phyloP scores from a whole-genome alignment of 92 coral and sea anemone genomes.

The Epizoanthus rinbou region DNA sequence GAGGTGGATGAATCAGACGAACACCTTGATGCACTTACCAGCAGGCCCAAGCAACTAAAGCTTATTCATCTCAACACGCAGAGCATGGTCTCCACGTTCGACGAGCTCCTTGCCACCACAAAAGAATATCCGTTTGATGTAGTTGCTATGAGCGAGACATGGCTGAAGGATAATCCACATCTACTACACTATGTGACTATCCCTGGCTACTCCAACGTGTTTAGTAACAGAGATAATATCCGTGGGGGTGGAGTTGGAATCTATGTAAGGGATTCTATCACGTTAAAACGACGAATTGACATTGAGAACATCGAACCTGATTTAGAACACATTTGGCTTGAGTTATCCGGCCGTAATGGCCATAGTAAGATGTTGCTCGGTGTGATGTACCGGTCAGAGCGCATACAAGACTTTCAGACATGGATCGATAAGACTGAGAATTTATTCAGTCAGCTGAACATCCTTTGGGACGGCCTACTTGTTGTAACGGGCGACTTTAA shows the following conservation, averaged over 20 bases:
- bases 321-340: slow-evolving; percentile 36
- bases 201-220: slow-evolving; percentile 15
- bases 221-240: slow-evolving; percentile 19
- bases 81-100: slow-evolving; percentile 34
- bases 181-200: slow-evolving; percentile 17
- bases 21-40: slow-evolving; percentile 1
- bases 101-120: slow-evolving; percentile 26
- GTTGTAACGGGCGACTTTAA: slow-evolving; percentile 37
- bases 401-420: slow-evolving; percentile 30
- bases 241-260: slow-evolving; percentile 36
- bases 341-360: slow-evolving; percentile 28
- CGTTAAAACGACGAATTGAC: slow-evolving; percentile 27
- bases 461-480: slow-evolving; percentile 29
- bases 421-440: slow-evolving; percentile 27
- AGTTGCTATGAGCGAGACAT: slow-evolving; percentile 44
- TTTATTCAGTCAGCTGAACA: slow-evolving; percentile 27
- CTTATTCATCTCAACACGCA: slow-evolving; percentile 23
- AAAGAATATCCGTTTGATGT: slow-evolving; percentile 42
- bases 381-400: slow-evolving; percentile 23
- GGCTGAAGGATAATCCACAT: slow-evolving; percentile 21
- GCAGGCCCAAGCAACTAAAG: slow-evolving; percentile 14
- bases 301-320: slow-evolving; percentile 27
- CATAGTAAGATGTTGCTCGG: slow-evolving; percentile 28
- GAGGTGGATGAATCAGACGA: neutral
- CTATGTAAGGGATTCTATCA: slow-evolving; percentile 10